Evolutionary conservation across 2,113 vertebrate genomes (phyloP).

Genomic region (Natator depressus): DNA sequence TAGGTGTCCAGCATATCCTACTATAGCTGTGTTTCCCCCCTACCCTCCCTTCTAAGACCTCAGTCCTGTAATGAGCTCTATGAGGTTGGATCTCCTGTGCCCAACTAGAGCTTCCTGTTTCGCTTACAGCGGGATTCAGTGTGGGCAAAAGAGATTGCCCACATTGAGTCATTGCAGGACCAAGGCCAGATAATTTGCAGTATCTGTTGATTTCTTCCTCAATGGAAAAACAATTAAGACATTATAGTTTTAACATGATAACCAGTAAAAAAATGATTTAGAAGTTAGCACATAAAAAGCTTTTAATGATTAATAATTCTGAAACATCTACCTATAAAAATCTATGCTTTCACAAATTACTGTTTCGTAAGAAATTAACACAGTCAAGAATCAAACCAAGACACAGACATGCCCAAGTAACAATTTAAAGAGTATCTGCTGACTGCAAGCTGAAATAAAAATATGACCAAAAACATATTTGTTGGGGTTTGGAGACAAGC

Average conservation of each 20-base stretch:
- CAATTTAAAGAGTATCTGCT: not conserved
- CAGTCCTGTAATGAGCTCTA: not conserved
- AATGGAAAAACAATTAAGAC: not conserved
- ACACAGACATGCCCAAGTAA: not conserved
- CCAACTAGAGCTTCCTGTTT: not conserved
- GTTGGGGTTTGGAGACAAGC: not conserved
- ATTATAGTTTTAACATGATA: not conserved
- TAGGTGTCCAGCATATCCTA: not conserved
- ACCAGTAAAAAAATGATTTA: not conserved
- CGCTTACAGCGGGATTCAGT: not conserved
- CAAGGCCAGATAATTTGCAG: not conserved
- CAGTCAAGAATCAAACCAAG: not conserved
- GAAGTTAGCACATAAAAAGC: not conserved
- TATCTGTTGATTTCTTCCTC: not conserved
- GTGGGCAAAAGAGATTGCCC: not conserved
- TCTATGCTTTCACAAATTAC: not conserved
- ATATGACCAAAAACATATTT: fast-evolving
- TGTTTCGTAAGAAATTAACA: not conserved
- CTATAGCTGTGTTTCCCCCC: not conserved
- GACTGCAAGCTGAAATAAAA: not conserved
- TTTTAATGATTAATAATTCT: not conserved
- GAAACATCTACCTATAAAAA: not conserved
- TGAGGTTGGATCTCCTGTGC: not conserved
- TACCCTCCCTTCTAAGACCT: not conserved
- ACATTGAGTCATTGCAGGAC: not conserved